Percentiles rank a stretch among this genome's conserved stretches.
These are phyloP conservation scores for Axis porcinus DNA, from an alignment of 2,113 vertebrate genomes.

Conservation along the genomic window DNA sequence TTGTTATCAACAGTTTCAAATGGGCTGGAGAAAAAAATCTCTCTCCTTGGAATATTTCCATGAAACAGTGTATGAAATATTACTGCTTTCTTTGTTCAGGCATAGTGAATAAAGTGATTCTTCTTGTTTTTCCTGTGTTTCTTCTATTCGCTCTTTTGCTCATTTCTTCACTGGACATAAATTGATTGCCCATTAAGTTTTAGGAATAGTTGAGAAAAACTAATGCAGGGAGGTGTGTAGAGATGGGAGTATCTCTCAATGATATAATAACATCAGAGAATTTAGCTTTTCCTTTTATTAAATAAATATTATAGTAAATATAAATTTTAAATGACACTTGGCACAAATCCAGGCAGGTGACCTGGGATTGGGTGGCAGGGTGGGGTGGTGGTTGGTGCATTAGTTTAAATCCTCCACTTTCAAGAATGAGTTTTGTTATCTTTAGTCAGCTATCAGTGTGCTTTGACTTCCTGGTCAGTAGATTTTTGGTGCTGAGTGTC, in stretches of 20 bases:
- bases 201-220: background rate
- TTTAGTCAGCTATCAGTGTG: background rate
- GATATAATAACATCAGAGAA: background rate
- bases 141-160: background rate
- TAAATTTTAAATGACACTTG: background rate
- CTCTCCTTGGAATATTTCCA: background rate
- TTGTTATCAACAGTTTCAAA: background rate
- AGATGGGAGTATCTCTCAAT: background rate
- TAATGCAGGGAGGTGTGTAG: background rate
- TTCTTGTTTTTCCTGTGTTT: background rate
- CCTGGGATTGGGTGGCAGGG: background rate
- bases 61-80: background rate
- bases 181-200: background rate
- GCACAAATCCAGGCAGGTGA: background rate
- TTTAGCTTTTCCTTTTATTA: constrained; percentile 7
- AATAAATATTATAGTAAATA: background rate
- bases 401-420: background rate
- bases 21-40: background rate
- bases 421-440: background rate
- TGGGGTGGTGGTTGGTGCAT: rapidly evolving
- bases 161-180: background rate
- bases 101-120: background rate
- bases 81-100: background rate
- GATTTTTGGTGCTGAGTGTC: background rate
- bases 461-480: background rate